These are phyloP conservation scores for Wiebesia pumilae DNA, from an alignment of 1,140 invertebrate species.

Conservation along the genomic window DNA sequence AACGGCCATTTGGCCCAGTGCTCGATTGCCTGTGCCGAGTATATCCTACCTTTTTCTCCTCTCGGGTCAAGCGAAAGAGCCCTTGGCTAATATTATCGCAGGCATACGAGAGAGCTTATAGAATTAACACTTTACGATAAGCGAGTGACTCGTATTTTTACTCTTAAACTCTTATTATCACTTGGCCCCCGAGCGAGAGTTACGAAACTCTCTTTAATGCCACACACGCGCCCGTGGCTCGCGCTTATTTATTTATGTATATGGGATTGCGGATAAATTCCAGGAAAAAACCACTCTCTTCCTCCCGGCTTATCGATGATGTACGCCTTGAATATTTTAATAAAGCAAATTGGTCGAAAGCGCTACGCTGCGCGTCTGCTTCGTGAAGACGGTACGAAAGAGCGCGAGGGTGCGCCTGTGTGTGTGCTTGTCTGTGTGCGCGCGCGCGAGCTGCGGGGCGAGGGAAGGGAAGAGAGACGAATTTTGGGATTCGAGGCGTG, in stretches of 20 bases:
- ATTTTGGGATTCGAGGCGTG: conserved; percentile 41
- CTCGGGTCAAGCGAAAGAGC: neutral
- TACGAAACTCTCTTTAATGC: conserved; percentile 25
- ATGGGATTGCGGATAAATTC: conserved; percentile 17
- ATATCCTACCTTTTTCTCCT: conserved; percentile 48
- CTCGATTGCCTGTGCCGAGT: conserved; percentile 63
- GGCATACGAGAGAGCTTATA: neutral
- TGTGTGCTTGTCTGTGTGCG: no score
- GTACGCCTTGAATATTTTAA: conserved; percentile 40
- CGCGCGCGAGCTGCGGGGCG: no score
- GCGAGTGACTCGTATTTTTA: conserved; percentile 20
- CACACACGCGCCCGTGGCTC: conserved; percentile 10
- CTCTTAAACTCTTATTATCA: conserved; percentile 28
- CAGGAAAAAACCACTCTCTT: conserved; percentile 6
- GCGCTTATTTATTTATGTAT: conserved; percentile 35
- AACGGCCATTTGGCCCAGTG: conserved; percentile 61
- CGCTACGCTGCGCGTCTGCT: neutral
- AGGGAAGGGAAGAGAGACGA: neutral
- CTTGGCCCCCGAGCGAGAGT: neutral
- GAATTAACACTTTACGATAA: conserved; percentile 44
- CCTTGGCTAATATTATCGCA: conserved; percentile 13
- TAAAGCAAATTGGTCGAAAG: conserved; percentile 33
- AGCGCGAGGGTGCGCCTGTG: neutral
- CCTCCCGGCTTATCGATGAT: conserved; percentile 39
- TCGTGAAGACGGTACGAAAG: neutral